Percentiles rank a stretch among this genome's conserved stretches.
phyloP scores from a whole-genome alignment of 2,113 vertebrate genomes.

The Suncus etruscus region DNA sequence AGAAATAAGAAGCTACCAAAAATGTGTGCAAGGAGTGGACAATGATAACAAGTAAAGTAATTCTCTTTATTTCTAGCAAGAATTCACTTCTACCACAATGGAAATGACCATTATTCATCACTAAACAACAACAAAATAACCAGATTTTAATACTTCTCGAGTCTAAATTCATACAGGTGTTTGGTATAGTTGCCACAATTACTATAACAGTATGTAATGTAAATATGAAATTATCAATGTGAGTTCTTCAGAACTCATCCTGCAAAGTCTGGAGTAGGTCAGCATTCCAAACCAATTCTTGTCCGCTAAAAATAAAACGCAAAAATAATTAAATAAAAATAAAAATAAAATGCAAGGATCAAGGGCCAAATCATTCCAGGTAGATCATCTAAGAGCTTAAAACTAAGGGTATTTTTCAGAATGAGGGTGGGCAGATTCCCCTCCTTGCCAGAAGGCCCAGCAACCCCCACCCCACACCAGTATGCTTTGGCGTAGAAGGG shows the following conservation, averaged over 20 bases:
- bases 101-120: slow-evolving; percentile 30
- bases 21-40: neutral
- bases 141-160: neutral
- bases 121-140: neutral
- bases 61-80: neutral
- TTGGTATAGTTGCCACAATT: slow-evolving; percentile 8
- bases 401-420: no score
- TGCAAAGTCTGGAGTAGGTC: neutral
- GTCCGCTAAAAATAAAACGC: neutral
- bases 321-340: neutral
- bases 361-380: no score
- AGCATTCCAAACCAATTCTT: neutral
- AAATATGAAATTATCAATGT: neutral
- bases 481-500: no score
- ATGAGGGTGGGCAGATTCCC: no score
- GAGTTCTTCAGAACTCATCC: slow-evolving; percentile 17
- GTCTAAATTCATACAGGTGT: neutral
- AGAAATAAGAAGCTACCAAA: slow-evolving; percentile 35
- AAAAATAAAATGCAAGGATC: no score
- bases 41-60: slow-evolving; percentile 10
- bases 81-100: slow-evolving; percentile 45
- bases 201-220: neutral
- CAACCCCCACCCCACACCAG: no score
- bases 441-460: no score
- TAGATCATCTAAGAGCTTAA: no score